Evolutionary conservation across 92 coral and sea anemone species (phyloP).

Genomic region (Isaurus tuberculatus): DNA sequence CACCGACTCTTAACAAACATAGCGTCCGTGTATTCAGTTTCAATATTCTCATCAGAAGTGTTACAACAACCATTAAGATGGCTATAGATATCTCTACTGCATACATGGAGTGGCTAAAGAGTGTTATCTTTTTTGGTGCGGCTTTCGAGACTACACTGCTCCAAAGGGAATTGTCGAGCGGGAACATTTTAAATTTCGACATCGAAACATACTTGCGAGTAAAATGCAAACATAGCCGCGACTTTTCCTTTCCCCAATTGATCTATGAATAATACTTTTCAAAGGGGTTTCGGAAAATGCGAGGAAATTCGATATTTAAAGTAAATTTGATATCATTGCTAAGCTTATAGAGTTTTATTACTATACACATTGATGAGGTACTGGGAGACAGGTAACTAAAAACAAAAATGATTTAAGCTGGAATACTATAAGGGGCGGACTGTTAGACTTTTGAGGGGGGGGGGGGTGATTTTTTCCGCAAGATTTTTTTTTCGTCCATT

Average conservation of each 20-base stretch:
- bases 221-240: not conserved
- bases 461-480: no score
- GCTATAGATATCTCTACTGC: not conserved
- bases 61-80: constrained; percentile 6
- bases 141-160: not conserved
- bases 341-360: not conserved
- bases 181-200: not conserved
- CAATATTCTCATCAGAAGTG: not conserved
- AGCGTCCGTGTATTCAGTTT: constrained; percentile 13
- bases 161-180: not conserved
- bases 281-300: not conserved
- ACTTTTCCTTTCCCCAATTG: not conserved
- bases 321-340: not conserved
- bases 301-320: not conserved
- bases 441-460: no score
- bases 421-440: no score
- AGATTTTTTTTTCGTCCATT: no score
- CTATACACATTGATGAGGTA: not conserved
- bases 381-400: not conserved
- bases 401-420: no score
- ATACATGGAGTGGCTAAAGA: not conserved
- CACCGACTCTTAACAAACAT: not conserved
- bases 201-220: not conserved
- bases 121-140: not conserved
- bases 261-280: not conserved